Evolutionary conservation across 2,888 invertebrate genomes (phyloP), one percentile per base, ranked within the genome.

Genomic region (Metopia argyrocephala): DNA sequence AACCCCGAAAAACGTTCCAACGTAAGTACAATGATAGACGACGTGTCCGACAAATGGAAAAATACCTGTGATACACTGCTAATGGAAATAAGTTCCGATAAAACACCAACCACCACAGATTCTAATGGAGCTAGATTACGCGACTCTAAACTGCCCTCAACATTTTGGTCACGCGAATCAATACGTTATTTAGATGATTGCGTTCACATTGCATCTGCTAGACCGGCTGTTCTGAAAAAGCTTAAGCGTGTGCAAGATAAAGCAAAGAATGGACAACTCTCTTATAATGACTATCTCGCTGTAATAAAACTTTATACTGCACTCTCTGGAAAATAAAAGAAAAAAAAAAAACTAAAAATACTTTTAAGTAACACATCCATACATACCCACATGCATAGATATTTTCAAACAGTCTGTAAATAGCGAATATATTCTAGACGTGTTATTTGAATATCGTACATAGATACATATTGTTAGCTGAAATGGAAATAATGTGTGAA

Each of bases 91-190:
- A 54, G 20, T 57, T 28, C 50, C 5, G 76, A 71, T 9, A 73
- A 62, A 21, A 20, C 56, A 27, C 73, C 31, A 12, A 45, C 6
- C 15, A 2, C 70, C 79, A 85, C 52, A 71, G 83, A 79, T 23
- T 87, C 82, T 54, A 81, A 82, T 23, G 74, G 83, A 4, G 73
- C 52, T 15, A 38, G 18, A 38, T 5, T 46, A 25, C 28, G 56
- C n/a, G 75, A 80, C 56, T 78, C 68, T n/a, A 80, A 80, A 54
- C 56, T 70, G 21, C 84, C 85, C 2, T 90, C 90, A 9, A 78
- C 86, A 52, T 90, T 89, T 76, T 90, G 90, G 90, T 90, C 90
- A 0, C 86, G 89, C 2, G 90, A 90, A 83, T 87, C 89, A 4
- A 79, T 89, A n/a, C 86, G 86, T 56, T 88, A 87, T 78, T 85